Evolutionary conservation across 92 coral and sea anemone genomes (phyloP), one percentile per base, ranked within the genome.

Genomic region (Meandrina meandrites): DNA sequence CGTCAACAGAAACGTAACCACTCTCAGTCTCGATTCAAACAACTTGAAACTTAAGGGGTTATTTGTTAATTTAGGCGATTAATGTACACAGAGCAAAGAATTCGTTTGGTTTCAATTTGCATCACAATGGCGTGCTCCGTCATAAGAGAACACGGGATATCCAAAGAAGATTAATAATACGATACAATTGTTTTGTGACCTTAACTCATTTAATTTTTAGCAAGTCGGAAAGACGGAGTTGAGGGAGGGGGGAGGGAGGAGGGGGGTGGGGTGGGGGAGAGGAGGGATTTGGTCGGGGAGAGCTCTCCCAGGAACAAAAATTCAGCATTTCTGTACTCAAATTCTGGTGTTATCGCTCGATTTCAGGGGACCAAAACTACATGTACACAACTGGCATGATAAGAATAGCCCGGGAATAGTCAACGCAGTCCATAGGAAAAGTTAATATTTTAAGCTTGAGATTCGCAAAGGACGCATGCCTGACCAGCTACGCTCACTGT

Each of bases 1-100:
- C 51, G 48, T 35, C 27, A 21, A 10, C 78, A 73, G 28, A 28
- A 34, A 1, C 51, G 78, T 60, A 81, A 70, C 64, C 37, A 79
- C 36, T 66, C 35, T n/a, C n/a, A n/a, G n/a, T n/a, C n/a, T n/a
- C n/a, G n/a, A n/a, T n/a, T n/a, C n/a, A n/a, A n/a, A 84, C 79
- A 73, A 83, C 64, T 81, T 69, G 70, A 67, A 81, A 60, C n/a
- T 53, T 81, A 45, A 81, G 76, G 48, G 77, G 37, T 75, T 76
- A 58, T 84, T 58, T 74, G 66, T 35, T 69, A 81, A 81, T 81
- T 81, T 66, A 60, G 56, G 22, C 36, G 76, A 45, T 32, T 35
- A 32, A 10, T 7, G 48, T 79, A 60, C 30, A 82, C 86, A 74
- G 27, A 22, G 31, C 19, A 58, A 24, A 69, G 68, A 82, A 69